A percentile compares a stretch with the other conserved stretches of the same genome.
Conservation (phyloP, 2,113 vertebrate genomes). For the Potamarius usumacintae region DNA sequence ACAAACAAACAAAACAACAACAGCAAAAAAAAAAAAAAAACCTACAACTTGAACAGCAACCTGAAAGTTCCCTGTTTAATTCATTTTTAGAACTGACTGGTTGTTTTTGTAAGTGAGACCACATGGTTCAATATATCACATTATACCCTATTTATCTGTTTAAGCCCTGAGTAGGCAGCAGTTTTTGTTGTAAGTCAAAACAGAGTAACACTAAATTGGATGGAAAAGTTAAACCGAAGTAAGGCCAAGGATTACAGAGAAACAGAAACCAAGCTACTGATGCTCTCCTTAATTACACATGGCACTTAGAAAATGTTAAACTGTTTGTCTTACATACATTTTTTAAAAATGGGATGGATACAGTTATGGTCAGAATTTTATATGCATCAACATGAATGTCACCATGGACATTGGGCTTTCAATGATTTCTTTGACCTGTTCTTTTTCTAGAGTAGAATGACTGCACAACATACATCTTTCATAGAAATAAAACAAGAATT, state of each 20-base stretch:
- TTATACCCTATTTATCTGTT: constrained; percentile 22
- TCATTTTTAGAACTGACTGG: constrained; percentile 13
- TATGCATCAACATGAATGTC: too few species aligned
- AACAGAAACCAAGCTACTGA: neutral
- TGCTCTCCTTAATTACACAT: constrained; percentile 25
- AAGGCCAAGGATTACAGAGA: constrained; percentile 18
- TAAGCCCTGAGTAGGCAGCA: neutral
- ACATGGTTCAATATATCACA: neutral
- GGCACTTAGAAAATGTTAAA: neutral
- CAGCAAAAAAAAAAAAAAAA: too few species aligned
- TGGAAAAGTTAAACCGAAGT: constrained; percentile 23
- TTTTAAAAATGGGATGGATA: too few species aligned
- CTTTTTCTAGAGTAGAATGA: too few species aligned
- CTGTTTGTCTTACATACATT: neutral
- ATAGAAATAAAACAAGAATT: too few species aligned
- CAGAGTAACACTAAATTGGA: constrained; percentile 19
- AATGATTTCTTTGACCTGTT: too few species aligned
- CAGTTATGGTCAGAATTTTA: too few species aligned
- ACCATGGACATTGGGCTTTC: too few species aligned
- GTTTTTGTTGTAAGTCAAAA: constrained; percentile 23
- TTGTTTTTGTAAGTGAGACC: neutral
- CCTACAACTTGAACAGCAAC: neutral
- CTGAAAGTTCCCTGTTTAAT: neutral
- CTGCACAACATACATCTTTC: too few species aligned
- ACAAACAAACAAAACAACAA: neutral